Base-by-base conservation (phyloP, 2,888 invertebrate genomes). In the Phorcus lineatus region DNA sequence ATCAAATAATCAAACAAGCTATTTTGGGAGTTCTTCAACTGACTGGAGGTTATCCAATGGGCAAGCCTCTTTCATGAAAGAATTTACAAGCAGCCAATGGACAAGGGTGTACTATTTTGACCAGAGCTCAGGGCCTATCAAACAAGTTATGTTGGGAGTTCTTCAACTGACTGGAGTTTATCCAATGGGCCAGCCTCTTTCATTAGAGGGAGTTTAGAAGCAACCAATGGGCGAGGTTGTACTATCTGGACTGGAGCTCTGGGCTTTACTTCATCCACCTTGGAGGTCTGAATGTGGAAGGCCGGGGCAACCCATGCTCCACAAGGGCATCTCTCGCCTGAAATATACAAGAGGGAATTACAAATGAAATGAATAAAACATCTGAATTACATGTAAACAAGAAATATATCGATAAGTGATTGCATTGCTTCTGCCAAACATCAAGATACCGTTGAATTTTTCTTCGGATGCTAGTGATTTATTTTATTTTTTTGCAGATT, bases 231-330 rank as follows among this genome's bases (percentile, higher is more conserved):
- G 28, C 62, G 62, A 16, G 62, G 62, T 16, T 62, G 62, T 62
- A 28, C 62, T 13, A 62, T 62, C 16, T 62, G 24, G 62, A 62
- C n/a, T 0, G 62, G 28, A 62, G 81, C 74, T 47, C 81, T 70
- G 0, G 88, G 86, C 92, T 96, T 97, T 82, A 97, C 96, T 94
- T 96, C 96, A 93, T 98, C 98, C 83, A 98, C 97, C 94, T 97
- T 97, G 66, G 97, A 96, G 55, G 97, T 97, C 89, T 96, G 96
- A 87, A 98, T 94, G 94, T 98, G 98, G 94, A 98, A 98, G 31
- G 97, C 97, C 0, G 97, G 97, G 17, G 97, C 96, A 82, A 97
- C 96, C 93, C 97, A 96, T 83, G 96, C 95, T 0, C 97, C 97
- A 93, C 98, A 98, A 0, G 97, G 97, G 92, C 98, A 98, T 88